Evolutionary conservation across 2,113 vertebrate genomes (phyloP), one percentile per base, ranked within the genome.

Genomic region (Equus przewalskii): DNA sequence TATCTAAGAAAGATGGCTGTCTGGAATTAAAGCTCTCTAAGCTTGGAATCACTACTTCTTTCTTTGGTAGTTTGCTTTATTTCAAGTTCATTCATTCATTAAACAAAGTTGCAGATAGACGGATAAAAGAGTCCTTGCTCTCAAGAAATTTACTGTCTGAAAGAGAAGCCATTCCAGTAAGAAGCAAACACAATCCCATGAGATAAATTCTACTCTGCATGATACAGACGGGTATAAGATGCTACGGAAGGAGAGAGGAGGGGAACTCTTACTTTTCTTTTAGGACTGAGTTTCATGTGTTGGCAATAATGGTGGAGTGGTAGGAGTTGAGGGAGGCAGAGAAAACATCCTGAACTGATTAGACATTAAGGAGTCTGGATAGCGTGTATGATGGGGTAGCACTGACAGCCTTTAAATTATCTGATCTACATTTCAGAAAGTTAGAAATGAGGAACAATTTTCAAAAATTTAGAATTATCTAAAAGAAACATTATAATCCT

Each of bases 381-480:
- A 64, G 8, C 90, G 5, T 49, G 22, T 65, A 82, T 6, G 18
- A 73, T 73, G 18, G 2, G 33, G 4, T 58, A 72, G 24, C 51
- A 89, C 6, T 15, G 10, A 41, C 18, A 69, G 21, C 36, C 94
- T 94, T 80, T 62, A 75, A 90, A n/a, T 91, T 13, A 83, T 15
- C 62, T 89, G 19, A 91, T 89, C 80, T 96, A 14, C 3, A 89
- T 83, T 67, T 93, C 19, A 69, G 18, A 80, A 92, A 89, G 64
- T 75, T 22, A 76, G 85, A 85, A 96, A 91, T 76, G 56, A 73
- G 62, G 30, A 94, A 88, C 56, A 70, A 6, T 46, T 64, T 85
- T 79, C 8, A 84, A 70, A 7, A 87, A 94, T 70, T 91, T 86
- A 96, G 64, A 92, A 82, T 93, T 85, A 69, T 73, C 36, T 73